Base-by-base conservation (phyloP, 2,888 invertebrate genomes). In the Rhamnusium bicolor region DNA sequence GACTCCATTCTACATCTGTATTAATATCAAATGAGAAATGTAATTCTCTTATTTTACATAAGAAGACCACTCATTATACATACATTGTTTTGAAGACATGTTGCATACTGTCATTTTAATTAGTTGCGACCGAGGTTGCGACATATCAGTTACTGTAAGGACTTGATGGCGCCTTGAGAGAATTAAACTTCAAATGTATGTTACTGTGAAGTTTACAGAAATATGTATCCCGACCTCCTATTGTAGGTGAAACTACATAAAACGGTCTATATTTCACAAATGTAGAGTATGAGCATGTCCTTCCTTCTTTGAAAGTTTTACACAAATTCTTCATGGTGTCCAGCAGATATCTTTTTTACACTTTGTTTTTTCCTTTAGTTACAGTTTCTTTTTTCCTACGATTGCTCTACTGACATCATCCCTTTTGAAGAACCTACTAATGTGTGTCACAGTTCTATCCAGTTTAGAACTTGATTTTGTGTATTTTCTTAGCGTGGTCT, bases 311-410 rank as follows among this genome's bases (percentile, higher is more conserved):
- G 16, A 53, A 54, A 32, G 53, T 27, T 46, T 19, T 21, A 32
- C 32, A 14, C 54, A 67, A 8, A 16, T 67, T 67, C 12, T 54
- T 54, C 67, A 67, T 51, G 8, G 32, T 53, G n/a, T 67, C 67
- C 16, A 67, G 53, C 51, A 67, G 40, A 40, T 54, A 67, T 19
- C 63, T 12, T 49, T 63, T 63, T 49, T 63, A 19, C n/a, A 63
- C 14, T 63, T 63, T 63, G 4, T 21, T 14, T 63, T 63, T 63
- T 21, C 14, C 18, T 8, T n/a, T 12, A 46, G 40, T 19, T 12
- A 46, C 18, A 3, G 47, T 63, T 63, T 63, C 63, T 21, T 14
- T 12, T 63, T 63, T 12, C 63, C 63, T 16, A 49, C 63, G 4
- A 19, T 63, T n/a, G 46, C 63, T 47, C 63, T 63, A 49, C 18